phyloP scores from a whole-genome alignment of 53 echinoderm and acorn worm genomes.

The Holothuria leucospilota region DNA sequence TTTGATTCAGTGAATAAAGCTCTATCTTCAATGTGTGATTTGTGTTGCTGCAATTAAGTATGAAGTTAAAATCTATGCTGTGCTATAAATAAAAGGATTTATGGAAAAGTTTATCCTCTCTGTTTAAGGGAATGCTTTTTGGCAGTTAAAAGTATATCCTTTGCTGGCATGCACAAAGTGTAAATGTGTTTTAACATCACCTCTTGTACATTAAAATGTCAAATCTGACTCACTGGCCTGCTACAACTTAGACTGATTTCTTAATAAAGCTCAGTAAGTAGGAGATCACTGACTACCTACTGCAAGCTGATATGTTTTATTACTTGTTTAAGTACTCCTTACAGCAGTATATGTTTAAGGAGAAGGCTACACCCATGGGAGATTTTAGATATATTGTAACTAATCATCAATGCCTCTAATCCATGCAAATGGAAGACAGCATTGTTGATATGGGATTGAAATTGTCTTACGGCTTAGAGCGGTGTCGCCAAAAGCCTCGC shows the following conservation, averaged over 20 bases:
- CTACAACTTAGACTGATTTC: slow-evolving; percentile 36
- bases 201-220: too few relatives aligned
- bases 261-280: slow-evolving; percentile 29
- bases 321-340: slow-evolving; percentile 31
- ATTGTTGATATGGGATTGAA: slow-evolving; percentile 47
- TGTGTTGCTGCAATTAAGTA: too few relatives aligned
- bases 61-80: too few relatives aligned
- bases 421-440: slow-evolving; percentile 6
- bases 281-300: slow-evolving; percentile 13
- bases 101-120: too few relatives aligned
- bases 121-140: too few relatives aligned
- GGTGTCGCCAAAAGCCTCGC: slow-evolving; percentile 34
- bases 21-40: too few relatives aligned
- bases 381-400: slow-evolving; percentile 39
- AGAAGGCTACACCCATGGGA: slow-evolving; percentile 28
- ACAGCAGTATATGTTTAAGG: slow-evolving; percentile 31
- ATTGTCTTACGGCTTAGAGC: slow-evolving; percentile 12
- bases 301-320: slow-evolving; percentile 39
- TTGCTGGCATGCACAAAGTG: too few relatives aligned
- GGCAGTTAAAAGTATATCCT: too few relatives aligned
- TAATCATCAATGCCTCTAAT: slow-evolving; percentile 19
- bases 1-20: too few relatives aligned
- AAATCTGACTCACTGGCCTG: background rate
- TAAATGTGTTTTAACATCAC: too few relatives aligned
- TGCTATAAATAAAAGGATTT: too few relatives aligned